Evolutionary conservation across 2,113 vertebrate genomes (phyloP).

Genomic region (Solea senegalensis): DNA sequence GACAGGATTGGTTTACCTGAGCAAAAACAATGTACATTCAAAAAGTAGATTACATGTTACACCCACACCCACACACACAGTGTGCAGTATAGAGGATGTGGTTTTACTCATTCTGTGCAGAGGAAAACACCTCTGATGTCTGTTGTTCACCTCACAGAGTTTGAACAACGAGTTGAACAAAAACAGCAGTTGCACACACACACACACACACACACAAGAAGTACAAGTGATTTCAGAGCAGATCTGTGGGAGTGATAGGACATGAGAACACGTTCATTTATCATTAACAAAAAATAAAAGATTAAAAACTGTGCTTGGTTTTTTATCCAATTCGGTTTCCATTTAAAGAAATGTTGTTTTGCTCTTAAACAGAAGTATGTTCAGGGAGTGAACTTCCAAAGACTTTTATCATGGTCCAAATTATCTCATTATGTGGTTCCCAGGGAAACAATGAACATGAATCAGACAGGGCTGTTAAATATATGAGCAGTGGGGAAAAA

Average conservation of each 20-base stretch:
- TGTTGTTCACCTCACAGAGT: slow-evolving; percentile 42
- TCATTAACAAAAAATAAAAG: too few relatives aligned
- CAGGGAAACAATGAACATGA: background rate
- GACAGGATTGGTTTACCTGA: slow-evolving; percentile 19
- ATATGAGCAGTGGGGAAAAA: too few relatives aligned
- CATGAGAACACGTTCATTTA: too few relatives aligned
- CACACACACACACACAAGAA: background rate
- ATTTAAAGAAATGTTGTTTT: background rate
- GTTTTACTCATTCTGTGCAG: slow-evolving; percentile 48
- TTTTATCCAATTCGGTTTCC: too few relatives aligned
- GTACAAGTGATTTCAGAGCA: slow-evolving; percentile 13
- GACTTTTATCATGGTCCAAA: background rate
- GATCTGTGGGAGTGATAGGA: background rate
- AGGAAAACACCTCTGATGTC: slow-evolving; percentile 64
- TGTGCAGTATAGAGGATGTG: slow-evolving; percentile 55
- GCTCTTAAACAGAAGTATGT: background rate
- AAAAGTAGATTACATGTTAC: slow-evolving; percentile 8
- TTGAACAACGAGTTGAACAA: too few relatives aligned
- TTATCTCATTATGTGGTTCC: background rate
- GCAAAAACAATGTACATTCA: background rate
- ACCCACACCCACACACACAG: background rate
- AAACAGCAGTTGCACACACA: slow-evolving; percentile 41
- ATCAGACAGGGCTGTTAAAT: background rate
- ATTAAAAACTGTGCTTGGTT: too few relatives aligned
- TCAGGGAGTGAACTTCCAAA: background rate